phyloP scores from a whole-genome alignment of 2,888 invertebrate genomes.

The Agrilus biguttatus region DNA sequence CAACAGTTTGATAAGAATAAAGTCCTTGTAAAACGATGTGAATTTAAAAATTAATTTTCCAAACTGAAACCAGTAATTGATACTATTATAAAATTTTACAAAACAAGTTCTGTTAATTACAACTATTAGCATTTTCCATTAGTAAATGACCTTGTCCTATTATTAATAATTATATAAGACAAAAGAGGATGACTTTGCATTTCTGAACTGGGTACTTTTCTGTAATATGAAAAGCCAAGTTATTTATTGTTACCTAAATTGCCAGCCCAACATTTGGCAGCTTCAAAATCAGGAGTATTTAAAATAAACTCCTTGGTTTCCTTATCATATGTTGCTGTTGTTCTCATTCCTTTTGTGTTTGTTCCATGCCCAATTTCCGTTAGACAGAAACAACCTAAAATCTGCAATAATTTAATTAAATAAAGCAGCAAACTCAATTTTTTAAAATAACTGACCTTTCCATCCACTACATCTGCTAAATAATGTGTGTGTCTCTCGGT shows the following conservation, averaged over 20 bases:
- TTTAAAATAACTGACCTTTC: conserved; percentile 16
- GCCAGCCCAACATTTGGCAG: conserved; percentile 77
- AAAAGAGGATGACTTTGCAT: neutral
- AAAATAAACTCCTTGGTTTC: conserved; percentile 57
- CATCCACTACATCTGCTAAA: conserved; percentile 30
- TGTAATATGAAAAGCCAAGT: conserved; percentile 10
- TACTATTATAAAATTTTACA: too few relatives aligned
- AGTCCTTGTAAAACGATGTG: too few relatives aligned
- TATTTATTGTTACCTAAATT: conserved; percentile 38
- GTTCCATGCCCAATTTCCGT: conserved; percentile 88
- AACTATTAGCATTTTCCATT: too few relatives aligned
- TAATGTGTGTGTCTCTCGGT: conserved; percentile 45
- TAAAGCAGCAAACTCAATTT: neutral
- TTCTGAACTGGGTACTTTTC: neutral
- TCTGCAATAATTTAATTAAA: conserved; percentile 20
- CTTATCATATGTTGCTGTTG: conserved; percentile 68
- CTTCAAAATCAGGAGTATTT: conserved; percentile 61
- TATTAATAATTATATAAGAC: too few relatives aligned
- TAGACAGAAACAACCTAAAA: conserved; percentile 63
- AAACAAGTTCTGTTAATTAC: too few relatives aligned
- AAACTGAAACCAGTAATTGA: too few relatives aligned
- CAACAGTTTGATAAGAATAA: too few relatives aligned
- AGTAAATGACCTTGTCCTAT: too few relatives aligned
- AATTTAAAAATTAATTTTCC: too few relatives aligned
- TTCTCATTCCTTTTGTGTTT: conserved; percentile 77